Evolutionary conservation across 2,797 vertebrate species (phyloP), one percentile per base, ranked within the genome.

Genomic region (Clamator glandarius): DNA sequence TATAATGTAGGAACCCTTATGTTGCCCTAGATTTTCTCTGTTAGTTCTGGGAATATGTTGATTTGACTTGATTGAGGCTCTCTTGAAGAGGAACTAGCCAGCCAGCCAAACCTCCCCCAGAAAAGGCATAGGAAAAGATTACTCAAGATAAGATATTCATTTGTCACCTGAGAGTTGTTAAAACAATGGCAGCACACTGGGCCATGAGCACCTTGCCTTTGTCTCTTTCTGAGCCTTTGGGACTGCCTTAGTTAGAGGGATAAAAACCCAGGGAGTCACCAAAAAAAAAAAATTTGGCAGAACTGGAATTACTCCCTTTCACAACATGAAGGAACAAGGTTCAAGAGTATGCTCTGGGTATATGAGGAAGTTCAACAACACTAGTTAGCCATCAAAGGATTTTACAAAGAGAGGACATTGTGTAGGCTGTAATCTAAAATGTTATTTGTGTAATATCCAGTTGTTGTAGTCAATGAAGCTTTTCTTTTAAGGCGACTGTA

Each of bases 71-170:
- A 61, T 19, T 50, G 78, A 75, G 21, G 39, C 26, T 46, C 82
- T 6, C 58, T 64, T 35, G 17, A 90, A 90, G 57, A 84, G 24
- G n/a, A 93, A 8, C 28, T 55, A 44, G 24, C 52, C 12, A 28
- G 8, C 21, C 0, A 6, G 36, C 24, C 44, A 74, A 9, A 14
- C 11, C 21, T 46, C 21, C 17, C 19, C 6, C 16, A n/a, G 15
- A 63, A 74, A 57, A 33, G 11, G 25, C 62, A 55, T 35, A 68
- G 67, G 86, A 92, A 89, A 67, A 9, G 29, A 23, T 50, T 29
- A 58, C 20, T 93, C 89, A 77, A 91, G 89, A 74, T 89, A 87
- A 91, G 70, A 44, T 29, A 58, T 92, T 79, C 19, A 33, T 76
- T 79, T 92, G 67, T 69, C 80, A 72, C 54, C 28, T 41, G 51